phyloP scores from a whole-genome alignment of 2,113 vertebrate species.

The Rhea pennata region DNA sequence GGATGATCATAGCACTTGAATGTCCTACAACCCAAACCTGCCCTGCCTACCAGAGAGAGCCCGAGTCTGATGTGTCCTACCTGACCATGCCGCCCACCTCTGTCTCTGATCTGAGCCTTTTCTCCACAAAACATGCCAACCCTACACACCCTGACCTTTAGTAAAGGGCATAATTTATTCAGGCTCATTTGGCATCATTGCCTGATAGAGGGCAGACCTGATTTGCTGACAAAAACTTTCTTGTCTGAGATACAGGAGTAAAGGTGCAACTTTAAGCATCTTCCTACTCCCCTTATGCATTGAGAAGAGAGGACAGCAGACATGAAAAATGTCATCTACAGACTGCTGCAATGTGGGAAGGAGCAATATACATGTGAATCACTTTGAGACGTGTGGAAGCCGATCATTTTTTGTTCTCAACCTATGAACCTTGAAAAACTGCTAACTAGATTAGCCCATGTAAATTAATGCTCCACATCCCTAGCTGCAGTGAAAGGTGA shows the following conservation, averaged over 20 bases:
- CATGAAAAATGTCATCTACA: background rate
- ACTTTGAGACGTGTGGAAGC: background rate
- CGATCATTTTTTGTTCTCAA: background rate
- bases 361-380: background rate
- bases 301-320: background rate
- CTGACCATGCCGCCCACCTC: background rate
- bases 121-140: too few species aligned
- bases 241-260: background rate
- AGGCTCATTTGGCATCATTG: background rate
- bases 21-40: fast-evolving
- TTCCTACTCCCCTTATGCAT: background rate
- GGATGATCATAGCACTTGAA: background rate
- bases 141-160: background rate
- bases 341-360: background rate
- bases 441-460: background rate
- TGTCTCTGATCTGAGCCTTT: background rate
- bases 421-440: background rate
- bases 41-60: background rate
- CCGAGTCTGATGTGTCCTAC: fast-evolving
- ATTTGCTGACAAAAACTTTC: background rate
- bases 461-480: fast-evolving
- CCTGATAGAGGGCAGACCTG: background rate
- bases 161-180: too few species aligned
- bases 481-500: background rate
- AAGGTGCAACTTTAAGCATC: background rate